These are phyloP conservation scores for Laspeyria flexula DNA, from an alignment of 2,888 invertebrate genomes.

Conservation along the genomic window DNA sequence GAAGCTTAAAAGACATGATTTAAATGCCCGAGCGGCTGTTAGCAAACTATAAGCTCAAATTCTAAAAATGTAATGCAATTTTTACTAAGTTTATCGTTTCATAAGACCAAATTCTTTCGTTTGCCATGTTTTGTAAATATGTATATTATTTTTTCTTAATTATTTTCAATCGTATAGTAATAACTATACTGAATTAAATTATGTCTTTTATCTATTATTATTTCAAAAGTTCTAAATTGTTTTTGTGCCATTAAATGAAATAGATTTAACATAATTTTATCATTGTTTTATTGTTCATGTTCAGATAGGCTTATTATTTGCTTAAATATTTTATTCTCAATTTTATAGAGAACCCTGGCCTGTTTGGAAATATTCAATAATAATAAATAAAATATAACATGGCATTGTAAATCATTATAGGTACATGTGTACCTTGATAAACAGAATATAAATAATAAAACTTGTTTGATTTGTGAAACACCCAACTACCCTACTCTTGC, in stretches of 20 bases:
- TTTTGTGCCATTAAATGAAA: slow-evolving; percentile 70
- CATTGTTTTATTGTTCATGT: slow-evolving; percentile 24
- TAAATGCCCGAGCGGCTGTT: slow-evolving; percentile 39
- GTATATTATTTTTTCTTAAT: slow-evolving; percentile 54
- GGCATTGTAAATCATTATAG: slow-evolving; percentile 56
- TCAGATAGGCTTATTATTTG: slow-evolving; percentile 5
- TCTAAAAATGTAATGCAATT: slow-evolving; percentile 58
- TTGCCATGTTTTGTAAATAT: slow-evolving; percentile 80
- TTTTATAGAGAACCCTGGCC: slow-evolving; percentile 4
- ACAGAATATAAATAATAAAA: slow-evolving; percentile 61
- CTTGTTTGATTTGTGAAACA: slow-evolving; percentile 27
- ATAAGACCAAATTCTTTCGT: slow-evolving; percentile 72
- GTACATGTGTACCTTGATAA: slow-evolving; percentile 72
- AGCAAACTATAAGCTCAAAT: slow-evolving; percentile 63
- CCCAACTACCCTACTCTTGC: neutral
- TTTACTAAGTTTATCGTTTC: slow-evolving; percentile 42
- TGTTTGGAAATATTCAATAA: slow-evolving; percentile 32
- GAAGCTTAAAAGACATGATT: slow-evolving; percentile 62
- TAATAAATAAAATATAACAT: slow-evolving; percentile 46
- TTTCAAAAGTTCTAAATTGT: slow-evolving; percentile 60
- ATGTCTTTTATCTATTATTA: slow-evolving; percentile 39
- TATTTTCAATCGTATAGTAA: slow-evolving; percentile 45
- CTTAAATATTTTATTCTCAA: slow-evolving; percentile 5
- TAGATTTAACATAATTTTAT: slow-evolving; percentile 36
- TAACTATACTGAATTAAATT: slow-evolving; percentile 39